Conservation (phyloP, 2,888 invertebrate genomes). For the Nebria brevicollis region DNA sequence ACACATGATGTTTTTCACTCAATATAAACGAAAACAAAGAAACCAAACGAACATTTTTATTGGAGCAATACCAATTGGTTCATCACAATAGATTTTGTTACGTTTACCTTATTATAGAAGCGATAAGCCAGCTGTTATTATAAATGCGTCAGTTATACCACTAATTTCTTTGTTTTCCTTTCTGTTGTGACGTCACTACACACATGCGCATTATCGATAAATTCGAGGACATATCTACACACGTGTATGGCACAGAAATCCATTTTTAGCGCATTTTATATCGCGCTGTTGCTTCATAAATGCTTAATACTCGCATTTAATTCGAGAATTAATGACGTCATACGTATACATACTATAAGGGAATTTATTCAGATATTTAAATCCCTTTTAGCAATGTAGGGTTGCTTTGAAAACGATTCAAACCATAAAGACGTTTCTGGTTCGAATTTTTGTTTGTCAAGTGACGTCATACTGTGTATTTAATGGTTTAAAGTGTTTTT, state of each 20-base stretch:
- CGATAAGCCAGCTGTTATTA: conserved; percentile 21
- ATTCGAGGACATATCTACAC: neutral
- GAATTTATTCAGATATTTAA: too few relatives aligned
- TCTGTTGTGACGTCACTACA: conserved; percentile 25
- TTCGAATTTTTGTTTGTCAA: too few relatives aligned
- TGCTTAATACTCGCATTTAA: too few relatives aligned
- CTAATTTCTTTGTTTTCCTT: conserved; percentile 29
- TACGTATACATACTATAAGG: too few relatives aligned
- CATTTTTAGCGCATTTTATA: too few relatives aligned
- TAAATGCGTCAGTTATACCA: conserved; percentile 13
- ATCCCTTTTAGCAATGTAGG: too few relatives aligned
- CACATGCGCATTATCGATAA: neutral
- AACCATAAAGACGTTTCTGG: too few relatives aligned
- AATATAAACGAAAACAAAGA: conserved; percentile 24
- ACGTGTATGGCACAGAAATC: neutral
- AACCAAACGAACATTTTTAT: neutral
- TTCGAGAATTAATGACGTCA: too few relatives aligned
- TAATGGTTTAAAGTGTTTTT: too few relatives aligned
- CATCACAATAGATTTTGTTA: conserved; percentile 16
- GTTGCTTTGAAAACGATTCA: too few relatives aligned
- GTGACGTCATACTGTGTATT: too few relatives aligned
- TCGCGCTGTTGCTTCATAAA: too few relatives aligned
- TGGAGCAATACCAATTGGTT: neutral
- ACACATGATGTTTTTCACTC: conserved; percentile 25
- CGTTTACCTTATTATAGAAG: conserved; percentile 19